phyloP scores from a whole-genome alignment of 1,140 invertebrate genomes.

The Bombus superbus region DNA sequence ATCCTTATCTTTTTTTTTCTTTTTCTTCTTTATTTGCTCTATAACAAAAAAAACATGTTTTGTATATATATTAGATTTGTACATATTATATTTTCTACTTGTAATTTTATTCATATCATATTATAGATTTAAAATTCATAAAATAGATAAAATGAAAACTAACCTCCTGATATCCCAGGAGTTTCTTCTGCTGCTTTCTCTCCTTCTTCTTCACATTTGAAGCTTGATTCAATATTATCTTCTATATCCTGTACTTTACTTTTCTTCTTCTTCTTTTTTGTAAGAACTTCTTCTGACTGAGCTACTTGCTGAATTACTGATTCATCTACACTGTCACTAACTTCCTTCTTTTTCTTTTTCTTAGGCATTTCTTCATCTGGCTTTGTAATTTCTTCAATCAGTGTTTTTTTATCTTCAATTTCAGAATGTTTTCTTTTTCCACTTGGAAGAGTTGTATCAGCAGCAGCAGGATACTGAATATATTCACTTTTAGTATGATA shows the following conservation, averaged over 20 bases:
- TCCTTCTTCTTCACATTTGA: constrained; percentile 45
- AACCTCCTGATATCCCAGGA: neutral
- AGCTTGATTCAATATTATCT: neutral
- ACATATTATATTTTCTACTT: neutral
- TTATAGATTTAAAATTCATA: neutral
- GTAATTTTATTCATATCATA: neutral
- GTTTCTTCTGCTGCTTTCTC: neutral
- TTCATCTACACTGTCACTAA: constrained; percentile 74
- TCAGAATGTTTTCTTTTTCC: constrained; percentile 74
- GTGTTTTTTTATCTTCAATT: constrained; percentile 81
- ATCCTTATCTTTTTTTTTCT: constrained; percentile 79
- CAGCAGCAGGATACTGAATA: constrained; percentile 85
- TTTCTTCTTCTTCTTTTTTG: constrained; percentile 59
- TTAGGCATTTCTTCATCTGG: constrained; percentile 66
- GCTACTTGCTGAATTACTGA: constrained; percentile 61
- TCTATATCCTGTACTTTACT: constrained; percentile 15
- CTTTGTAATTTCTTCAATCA: constrained; percentile 76
- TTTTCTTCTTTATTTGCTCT: constrained; percentile 79
- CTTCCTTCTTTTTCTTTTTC: constrained; percentile 69
- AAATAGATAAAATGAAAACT: constrained; percentile 17
- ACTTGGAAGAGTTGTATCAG: constrained; percentile 85
- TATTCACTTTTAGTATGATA: constrained; percentile 92
- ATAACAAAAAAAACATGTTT: constrained; percentile 32
- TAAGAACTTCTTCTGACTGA: constrained; percentile 44
- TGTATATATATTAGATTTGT: neutral